Base-by-base conservation (phyloP, 2,797 vertebrate genomes). In the Alectoris magna region DNA sequence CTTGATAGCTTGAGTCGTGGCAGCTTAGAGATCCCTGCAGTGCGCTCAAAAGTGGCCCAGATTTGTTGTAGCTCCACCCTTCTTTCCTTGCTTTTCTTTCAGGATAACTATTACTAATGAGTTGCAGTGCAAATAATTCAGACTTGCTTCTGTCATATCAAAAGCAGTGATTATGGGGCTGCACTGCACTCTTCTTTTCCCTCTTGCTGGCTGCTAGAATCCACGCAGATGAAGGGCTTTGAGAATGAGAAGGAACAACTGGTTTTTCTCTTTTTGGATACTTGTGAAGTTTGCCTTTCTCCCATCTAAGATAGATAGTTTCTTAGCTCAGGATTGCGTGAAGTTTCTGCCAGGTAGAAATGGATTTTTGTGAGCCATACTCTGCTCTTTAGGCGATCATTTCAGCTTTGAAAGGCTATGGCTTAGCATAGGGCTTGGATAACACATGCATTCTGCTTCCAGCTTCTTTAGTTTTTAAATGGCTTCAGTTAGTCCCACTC, bases 331-430 rank as follows among this genome's bases (percentile, higher is more conserved):
- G 43, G 63, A 87, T 76, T 17, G 34, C 49, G n/a, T 87, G 86
- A 90, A 91, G 93, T 95, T 93, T 89, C 74, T 96, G 88, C 92
- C 88, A 93, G 88, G 79, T 93, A 74, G 89, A 87, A 80, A 67
- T 5, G 7, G 60, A 53, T 88, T 88, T 87, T 63, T 78, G 68
- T 66, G 76, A 82, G 74, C 73, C 6, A 14, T 53, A 31, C 44
- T 82, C 51, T 62, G 60, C 75, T 88, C 88, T 87, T 59, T 73
- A 4, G 18, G 62, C 60, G 90, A 15, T 95, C 69, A 31, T 84
- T 97, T 95, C 87, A 69, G 78, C 93, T 94, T 81, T 93, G 72
- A 94, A 96, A 95, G 75, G 79, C 69, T 62, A 14, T 69, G 71
- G 39, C 67, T 95, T 85, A 91, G 79, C 2, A 0, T 68, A 69